Evolutionary conservation across 2,888 invertebrate species (phyloP), one percentile per base, ranked within the genome.

Genomic region (Acanthoscelides obtectus): DNA sequence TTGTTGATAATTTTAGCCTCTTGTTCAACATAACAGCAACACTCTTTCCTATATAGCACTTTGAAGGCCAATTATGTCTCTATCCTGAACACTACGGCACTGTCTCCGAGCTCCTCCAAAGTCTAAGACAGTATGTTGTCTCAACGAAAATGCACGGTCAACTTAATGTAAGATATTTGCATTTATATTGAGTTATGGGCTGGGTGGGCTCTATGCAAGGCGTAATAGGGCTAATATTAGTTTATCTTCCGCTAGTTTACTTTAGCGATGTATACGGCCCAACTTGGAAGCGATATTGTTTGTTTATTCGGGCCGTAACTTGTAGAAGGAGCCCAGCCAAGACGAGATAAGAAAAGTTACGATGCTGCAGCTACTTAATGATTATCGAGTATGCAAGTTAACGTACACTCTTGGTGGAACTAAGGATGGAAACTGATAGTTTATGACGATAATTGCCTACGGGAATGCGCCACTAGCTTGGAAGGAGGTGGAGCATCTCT

Each of bases 91-190:
- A n/a, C 65, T 27, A 8, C 74, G 69, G 76, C 68, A 68, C 22
- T 68, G 25, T 8, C 25, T 67, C 12, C 20, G 22, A 67, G 22
- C 20, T 22, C 67, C 20, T 22, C 74, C 72, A 72, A 75, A 73
- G 64, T 73, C 74, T 75, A 75, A 81, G 81, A 81, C 80, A 79
- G 74, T 70, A 74, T 83, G 83, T 84, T 84, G 84, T 84, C 83
- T 83, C 82, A 83, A 82, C 79, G 84, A 84, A 84, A 84, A 84
- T 83, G 82, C 83, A 84, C 80, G 81, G 78, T 80, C 79, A 84
- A 84, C 83, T 83, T 83, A 83, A 83, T 84, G 83, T 83, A 83
- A 84, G 84, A 83, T 85, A 85, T 85, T 85, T 84, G 84, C 85
- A 85, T 85, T 84, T 85, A 85, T 84, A 85, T 85, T 83, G 84